Evolutionary conservation across 2,888 invertebrate genomes (phyloP).

Genomic region (Ashinkailepas kermadecensis): DNA sequence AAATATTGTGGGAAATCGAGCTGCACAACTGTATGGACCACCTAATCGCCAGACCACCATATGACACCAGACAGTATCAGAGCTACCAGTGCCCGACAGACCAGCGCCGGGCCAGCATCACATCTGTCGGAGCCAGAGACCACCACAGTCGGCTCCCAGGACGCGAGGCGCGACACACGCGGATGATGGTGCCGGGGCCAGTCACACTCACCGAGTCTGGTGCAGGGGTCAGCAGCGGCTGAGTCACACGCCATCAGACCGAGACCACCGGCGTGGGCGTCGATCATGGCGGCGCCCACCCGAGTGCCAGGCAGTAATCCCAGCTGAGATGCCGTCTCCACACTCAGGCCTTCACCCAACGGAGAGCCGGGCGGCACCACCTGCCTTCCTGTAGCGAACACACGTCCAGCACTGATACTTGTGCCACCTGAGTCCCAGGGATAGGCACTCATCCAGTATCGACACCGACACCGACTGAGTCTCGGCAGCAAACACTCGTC

Average conservation of each 20-base stretch:
- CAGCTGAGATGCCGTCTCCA: constrained; percentile 57
- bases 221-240: constrained; percentile 35
- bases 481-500: too few relatives aligned
- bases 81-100: too few relatives aligned
- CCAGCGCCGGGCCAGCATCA: too few relatives aligned
- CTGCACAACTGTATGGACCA: too few relatives aligned
- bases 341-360: constrained; percentile 57
- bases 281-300: constrained; percentile 83
- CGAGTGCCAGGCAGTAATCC: constrained; percentile 63
- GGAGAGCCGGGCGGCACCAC: constrained; percentile 64
- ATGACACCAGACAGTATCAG: too few relatives aligned
- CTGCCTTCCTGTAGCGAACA: constrained; percentile 42
- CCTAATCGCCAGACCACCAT: too few relatives aligned
- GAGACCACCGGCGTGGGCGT: constrained; percentile 90
- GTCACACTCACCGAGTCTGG: constrained; percentile 27
- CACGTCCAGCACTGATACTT: neutral
- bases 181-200: neutral
- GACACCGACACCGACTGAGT: too few relatives aligned
- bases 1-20: too few relatives aligned
- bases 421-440: too few relatives aligned
- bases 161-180: neutral
- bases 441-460: too few relatives aligned
- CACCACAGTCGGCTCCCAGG: too few relatives aligned
- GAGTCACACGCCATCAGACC: constrained; percentile 65
- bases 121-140: too few relatives aligned